These are phyloP conservation scores for Myrmecophaga tridactyla DNA, from an alignment of 2,113 vertebrate species.

Conservation along the genomic window DNA sequence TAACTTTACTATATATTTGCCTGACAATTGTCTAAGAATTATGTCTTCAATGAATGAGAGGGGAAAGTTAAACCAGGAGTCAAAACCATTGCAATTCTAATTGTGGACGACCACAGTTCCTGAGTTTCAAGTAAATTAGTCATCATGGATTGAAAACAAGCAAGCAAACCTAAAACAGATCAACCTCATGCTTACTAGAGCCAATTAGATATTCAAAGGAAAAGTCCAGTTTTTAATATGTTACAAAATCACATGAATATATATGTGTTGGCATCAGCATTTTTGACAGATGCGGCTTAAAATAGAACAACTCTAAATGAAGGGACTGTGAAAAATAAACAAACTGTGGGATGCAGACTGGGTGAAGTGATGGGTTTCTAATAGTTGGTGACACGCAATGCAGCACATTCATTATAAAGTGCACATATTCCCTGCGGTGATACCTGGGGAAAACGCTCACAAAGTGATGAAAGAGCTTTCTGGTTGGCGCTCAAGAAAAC, in stretches of 20 bases:
- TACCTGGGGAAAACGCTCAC: neutral
- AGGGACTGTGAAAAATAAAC: neutral
- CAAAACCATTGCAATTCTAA: neutral
- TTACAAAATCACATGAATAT: conserved; percentile 21
- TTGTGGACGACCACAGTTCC: neutral
- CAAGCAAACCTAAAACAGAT: neutral
- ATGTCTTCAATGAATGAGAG: neutral
- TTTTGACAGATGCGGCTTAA: conserved; percentile 53
- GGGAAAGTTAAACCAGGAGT: neutral
- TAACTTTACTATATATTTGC: neutral
- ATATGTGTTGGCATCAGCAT: neutral
- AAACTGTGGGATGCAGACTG: neutral
- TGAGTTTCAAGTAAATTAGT: neutral
- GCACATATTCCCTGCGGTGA: neutral
- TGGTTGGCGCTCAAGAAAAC: neutral
- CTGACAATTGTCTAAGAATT: conserved; percentile 41
- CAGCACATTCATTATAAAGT: neutral
- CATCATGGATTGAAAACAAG: neutral
- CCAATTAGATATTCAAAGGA: conserved; percentile 21
- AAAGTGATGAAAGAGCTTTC: neutral
- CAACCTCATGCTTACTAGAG: neutral
- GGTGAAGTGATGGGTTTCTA: neutral
- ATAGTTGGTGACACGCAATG: neutral
- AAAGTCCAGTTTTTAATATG: neutral
- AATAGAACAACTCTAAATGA: neutral